Evolutionary conservation across 2,113 vertebrate species (phyloP).

Genomic region (Anarrhichthys ocellatus): DNA sequence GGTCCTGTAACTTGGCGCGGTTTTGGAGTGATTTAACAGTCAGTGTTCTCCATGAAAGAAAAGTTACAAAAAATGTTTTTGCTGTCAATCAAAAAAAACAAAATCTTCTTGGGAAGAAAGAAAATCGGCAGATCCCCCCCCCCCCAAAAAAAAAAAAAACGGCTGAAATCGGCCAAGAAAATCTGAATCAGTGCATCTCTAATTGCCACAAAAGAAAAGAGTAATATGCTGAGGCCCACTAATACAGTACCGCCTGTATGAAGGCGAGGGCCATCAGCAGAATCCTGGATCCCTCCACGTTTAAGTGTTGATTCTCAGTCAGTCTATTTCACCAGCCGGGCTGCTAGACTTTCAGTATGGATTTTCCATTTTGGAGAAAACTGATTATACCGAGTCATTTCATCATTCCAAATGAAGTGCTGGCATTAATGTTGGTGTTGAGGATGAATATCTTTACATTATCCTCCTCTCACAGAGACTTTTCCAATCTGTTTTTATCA

Average conservation of each 20-base stretch:
- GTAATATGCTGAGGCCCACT: slow-evolving; percentile 21
- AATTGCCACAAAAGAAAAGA: slow-evolving; percentile 40
- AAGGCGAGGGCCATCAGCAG: slow-evolving; percentile 39
- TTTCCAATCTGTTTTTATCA: slow-evolving; percentile 31
- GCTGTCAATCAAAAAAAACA: too few relatives aligned
- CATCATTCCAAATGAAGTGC: slow-evolving; percentile 47
- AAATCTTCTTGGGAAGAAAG: too few relatives aligned
- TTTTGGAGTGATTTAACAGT: too few relatives aligned
- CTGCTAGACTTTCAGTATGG: slow-evolving; percentile 41
- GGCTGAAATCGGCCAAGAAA: neutral
- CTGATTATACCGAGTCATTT: slow-evolving; percentile 48
- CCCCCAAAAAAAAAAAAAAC: neutral
- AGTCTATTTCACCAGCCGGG: slow-evolving; percentile 28
- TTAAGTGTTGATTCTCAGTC: slow-evolving; percentile 27
- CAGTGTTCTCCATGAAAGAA: too few relatives aligned
- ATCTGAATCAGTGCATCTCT: neutral
- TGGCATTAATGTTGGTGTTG: slow-evolving; percentile 44
- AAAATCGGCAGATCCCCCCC: too few relatives aligned
- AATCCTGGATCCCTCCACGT: slow-evolving; percentile 15
- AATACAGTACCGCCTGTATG: slow-evolving; percentile 21
- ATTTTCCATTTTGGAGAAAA: slow-evolving; percentile 54
- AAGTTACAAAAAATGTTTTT: too few relatives aligned
- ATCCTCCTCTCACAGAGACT: neutral
- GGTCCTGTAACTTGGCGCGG: too few relatives aligned
- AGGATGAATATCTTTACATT: neutral